These are phyloP conservation scores for Sebastes cheni DNA, from an alignment of 2,797 vertebrate genomes.

Conservation along the genomic window DNA sequence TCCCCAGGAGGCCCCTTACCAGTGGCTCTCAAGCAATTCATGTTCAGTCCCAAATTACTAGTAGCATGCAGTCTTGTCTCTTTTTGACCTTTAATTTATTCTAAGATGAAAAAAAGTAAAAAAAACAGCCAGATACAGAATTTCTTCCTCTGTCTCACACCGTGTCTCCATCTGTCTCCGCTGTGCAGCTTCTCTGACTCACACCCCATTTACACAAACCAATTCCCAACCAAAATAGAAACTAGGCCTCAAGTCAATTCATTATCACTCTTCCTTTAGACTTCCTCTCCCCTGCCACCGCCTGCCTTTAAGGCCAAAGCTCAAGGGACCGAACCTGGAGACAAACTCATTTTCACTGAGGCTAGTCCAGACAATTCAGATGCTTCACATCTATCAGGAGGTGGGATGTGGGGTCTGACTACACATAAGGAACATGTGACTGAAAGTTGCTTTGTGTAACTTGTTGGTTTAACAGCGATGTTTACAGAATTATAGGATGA, in stretches of 20 bases:
- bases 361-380: conserved; percentile 43
- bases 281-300: conserved; percentile 51
- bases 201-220: conserved; percentile 60
- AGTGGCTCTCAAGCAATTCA: conserved; percentile 9
- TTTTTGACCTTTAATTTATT: conserved; percentile 29
- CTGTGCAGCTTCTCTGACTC: conserved; percentile 54
- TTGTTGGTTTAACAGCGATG: neutral
- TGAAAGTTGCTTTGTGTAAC: neutral
- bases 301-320: conserved; percentile 57
- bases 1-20: conserved; percentile 12
- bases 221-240: conserved; percentile 79
- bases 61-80: neutral
- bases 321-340: conserved; percentile 49
- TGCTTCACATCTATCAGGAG: conserved; percentile 2
- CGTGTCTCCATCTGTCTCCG: conserved; percentile 15
- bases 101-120: neutral
- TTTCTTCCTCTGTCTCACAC: conserved; percentile 16
- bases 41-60: conserved; percentile 12
- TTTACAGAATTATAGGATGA: neutral
- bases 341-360: conserved; percentile 67
- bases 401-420: neutral
- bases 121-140: neutral
- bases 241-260: conserved; percentile 74
- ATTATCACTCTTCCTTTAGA: conserved; percentile 74
- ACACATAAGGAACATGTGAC: neutral